Base-by-base conservation (phyloP, 1,140 invertebrate species). In the Polypedilum vanderplanki region DNA sequence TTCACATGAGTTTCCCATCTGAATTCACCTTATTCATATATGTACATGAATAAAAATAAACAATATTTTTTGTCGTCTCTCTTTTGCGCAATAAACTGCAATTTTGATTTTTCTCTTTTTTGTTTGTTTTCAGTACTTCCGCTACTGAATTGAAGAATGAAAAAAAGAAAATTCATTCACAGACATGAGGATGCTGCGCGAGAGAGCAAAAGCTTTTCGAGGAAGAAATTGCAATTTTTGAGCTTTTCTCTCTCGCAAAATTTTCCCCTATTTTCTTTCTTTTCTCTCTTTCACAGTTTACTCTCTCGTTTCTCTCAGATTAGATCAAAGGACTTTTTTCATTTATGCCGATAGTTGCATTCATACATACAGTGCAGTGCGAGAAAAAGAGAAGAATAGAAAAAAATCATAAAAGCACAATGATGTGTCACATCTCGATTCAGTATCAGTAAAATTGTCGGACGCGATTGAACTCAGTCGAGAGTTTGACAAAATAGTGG, bases 61-160 rank as follows among this genome's bases (percentile, higher is more conserved):
- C 17, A 22, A n/a, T 70, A 8, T 18, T 67, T 67, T n/a, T 8
- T n/a, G n/a, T n/a, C 41, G 9, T 67, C 9, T 70, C 9, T 70
- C 20, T 70, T 57, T 70, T 70, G 65, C 65, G 65, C 65, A 70
- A 70, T 70, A 70, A 70, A 70, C 65, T 70, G 65, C 65, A 70
- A 70, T 22, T 70, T 18, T 20, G 65, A 70, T 70, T 70, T 7
- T 70, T 70, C 18, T 70, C 5, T 20, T 22, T 70, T 70, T 5
- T 70, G 10, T 18, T 70, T 18, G 17, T 18, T 70, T 9, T 12
- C 1, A 20, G n/a, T 70, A 9, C 17, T 70, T 18, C 20, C 46
- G 20, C 65, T 12, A 2, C 1, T 12, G 10, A 57, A 17, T 4
- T 70, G 65, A 70, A 57, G 20, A 18, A 9, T 9, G 20, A 70